Evolutionary conservation across 1,140 invertebrate species (phyloP), one percentile per base, ranked within the genome.

Genomic region (Centruroides sculpturatus): DNA sequence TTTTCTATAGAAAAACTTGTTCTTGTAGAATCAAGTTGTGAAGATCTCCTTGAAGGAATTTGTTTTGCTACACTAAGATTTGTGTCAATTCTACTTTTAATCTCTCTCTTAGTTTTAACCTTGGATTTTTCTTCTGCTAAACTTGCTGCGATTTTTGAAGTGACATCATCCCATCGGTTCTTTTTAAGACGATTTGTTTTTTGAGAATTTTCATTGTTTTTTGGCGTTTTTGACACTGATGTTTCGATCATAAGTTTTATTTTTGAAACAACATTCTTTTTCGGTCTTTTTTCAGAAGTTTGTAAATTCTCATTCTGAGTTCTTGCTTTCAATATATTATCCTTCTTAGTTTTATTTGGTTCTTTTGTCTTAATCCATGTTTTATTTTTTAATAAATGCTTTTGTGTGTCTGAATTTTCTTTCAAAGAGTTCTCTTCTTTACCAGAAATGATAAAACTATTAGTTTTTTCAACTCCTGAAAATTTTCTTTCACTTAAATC

Each of bases 131-230:
- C 69, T 57, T 67, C 66, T 11, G 61, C 62, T 13, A 64, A 57
- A 48, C 64, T 60, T 6, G 63, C 63, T 41, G 71, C 71, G 36
- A 75, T 74, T 56, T 74, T 69, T 8, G 70, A 73, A 70, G 74
- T 75, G 13, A 75, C 73, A 10, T 68, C 66, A 55, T 69, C 72
- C 74, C 74, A 75, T 61, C 74, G 72, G 63, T 71, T 74, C 59
- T 73, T 75, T 3, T 71, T 71, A 8, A 13, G 48, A 4, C 53
- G 57, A 5, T 34, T 34, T 10, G 23, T 47, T 13, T 6, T 34
- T 11, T 51, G 41, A 6, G 41, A 41, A 41, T 41, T 41, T 41
- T 41, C 41, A 41, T 41, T 8, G 8, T 41, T 41, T 3, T 56
- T 56, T 2, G 36, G 47, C 6, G 13, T 47, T 35, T 62, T 64